Evolutionary conservation across 2,888 invertebrate species (phyloP), one percentile per base, ranked within the genome.

Genomic region (Yponomeuta cagnagella): DNA sequence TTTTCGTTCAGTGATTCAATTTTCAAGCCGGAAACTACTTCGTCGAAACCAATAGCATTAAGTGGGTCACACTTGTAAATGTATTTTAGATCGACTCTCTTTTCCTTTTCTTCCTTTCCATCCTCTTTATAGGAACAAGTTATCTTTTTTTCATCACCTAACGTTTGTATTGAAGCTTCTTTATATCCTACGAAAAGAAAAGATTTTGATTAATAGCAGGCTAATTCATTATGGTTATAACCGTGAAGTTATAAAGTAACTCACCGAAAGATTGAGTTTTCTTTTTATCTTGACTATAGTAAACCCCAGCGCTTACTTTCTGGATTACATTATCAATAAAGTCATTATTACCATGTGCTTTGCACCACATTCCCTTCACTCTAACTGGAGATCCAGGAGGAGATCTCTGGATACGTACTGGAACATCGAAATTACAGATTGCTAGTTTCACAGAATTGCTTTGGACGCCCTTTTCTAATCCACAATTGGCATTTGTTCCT

Each of bases 271-370:
- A 23, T 31, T 65, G 31, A 10, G 9, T 65, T 30, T 31, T 65
- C n/a, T 30, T n/a, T 33, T 12, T 67, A 33, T 67, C 85, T 68
- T 82, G 79, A 71, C 74, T 84, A 71, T 85, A 90, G 77, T 90
- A 90, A 70, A 82, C 80, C 66, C 91, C 91, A 73, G 73, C 80
- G 69, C 80, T 83, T 37, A 91, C 81, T 73, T 89, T 90, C 71
- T 76, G 84, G 63, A 90, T 86, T 23, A 91, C 82, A 72, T 82
- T 88, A n/a, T 91, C 91, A 70, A 90, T 85, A 69, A 88, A 85
- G 69, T 89, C 88, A 75, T 83, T 89, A 75, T 82, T 89, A 10
- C 80, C 79, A 78, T 85, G 23, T 52, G 68, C 48, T 48, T 48
- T 43, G n/a, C 48, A 23, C 43, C n/a, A 30, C 8, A 23, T 68